Percentiles rank a stretch among this genome's conserved stretches.
phyloP scores from a whole-genome alignment of 2,888 invertebrate species.

The Drosophila affinis region DNA sequence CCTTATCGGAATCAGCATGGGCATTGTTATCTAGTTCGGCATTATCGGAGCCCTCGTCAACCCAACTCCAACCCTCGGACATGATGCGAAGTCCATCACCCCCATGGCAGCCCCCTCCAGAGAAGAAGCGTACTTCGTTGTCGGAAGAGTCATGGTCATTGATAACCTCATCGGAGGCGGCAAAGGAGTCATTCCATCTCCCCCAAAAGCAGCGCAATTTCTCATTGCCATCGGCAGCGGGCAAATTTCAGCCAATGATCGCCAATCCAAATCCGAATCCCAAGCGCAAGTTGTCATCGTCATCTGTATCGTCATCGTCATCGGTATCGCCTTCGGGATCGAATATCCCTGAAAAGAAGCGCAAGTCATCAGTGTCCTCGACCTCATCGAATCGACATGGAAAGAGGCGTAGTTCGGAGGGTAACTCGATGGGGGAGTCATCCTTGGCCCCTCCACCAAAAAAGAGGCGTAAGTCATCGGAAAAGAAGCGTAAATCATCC shows the following conservation, averaged over 20 bases:
- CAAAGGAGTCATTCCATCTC: background rate
- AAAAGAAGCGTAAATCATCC: background rate
- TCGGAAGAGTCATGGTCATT: background rate
- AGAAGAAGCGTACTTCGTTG: background rate
- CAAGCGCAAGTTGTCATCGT: background rate
- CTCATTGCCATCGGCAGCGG: background rate
- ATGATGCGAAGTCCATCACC: background rate
- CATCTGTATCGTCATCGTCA: background rate
- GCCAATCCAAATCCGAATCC: background rate
- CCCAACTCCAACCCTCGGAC: background rate
- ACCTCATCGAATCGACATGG: background rate
- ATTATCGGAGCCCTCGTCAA: background rate
- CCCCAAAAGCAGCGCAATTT: background rate
- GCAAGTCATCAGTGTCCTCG: background rate
- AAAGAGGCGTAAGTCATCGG: background rate
- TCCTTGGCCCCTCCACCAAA: background rate
- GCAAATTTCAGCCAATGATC: background rate
- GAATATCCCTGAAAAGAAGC: background rate
- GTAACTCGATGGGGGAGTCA: background rate
- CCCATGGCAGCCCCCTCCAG: background rate
- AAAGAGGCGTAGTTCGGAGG: background rate
- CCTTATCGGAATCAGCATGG: background rate
- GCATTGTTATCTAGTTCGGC: background rate
- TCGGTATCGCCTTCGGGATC: background rate
- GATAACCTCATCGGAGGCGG: background rate